Base-by-base conservation (phyloP, 1,140 invertebrate species). In the Paralvinella palmiformis region DNA sequence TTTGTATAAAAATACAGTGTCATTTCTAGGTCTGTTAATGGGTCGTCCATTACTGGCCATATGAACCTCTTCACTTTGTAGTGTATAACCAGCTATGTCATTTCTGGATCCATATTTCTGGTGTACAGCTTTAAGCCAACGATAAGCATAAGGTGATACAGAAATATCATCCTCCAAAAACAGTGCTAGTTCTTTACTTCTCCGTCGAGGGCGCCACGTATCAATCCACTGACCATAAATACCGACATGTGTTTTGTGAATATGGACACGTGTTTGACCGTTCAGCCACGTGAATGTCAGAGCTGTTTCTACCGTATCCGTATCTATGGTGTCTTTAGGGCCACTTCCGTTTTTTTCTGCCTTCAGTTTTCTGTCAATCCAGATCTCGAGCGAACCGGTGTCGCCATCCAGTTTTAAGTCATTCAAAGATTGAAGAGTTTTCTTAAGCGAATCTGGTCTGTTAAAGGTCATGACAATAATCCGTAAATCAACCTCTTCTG, bases 141-240 rank as follows among this genome's bases (percentile, higher is more conserved):
- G 50, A 41, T 71, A 73, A 36, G 74, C 72, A 45, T 67, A 68
- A 41, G 64, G 68, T 10, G 74, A 73, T 6, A 75, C 69, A 3
- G 69, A 68, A 10, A 74, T 24, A 56, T 75, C 74, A 56, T 75
- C 74, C 57, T 75, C 74, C 7, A 75, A 31, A n/a, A 75, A 66
- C 2, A 75, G 48, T 17, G 67, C 74, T 15, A 75, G 72, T 66
- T 75, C 74, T 17, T 68, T 63, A 1, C 50, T 62, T 20, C 68
- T 55, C 20, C 57, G 29, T 10, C 20, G 24, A 1, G 65, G 66
- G 10, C 68, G 55, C 74, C 74, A 75, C 0, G 74, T 72, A 4
- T 62, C 53, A 1, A 73, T 48, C 73, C 73, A 75, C 50, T 75
- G 73, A 1, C 73, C 73, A 20, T 68, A 59, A 4, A 75, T 60